Evolutionary conservation across 2,797 vertebrate species (phyloP), one percentile per base, ranked within the genome.

Genomic region (Smutsia temminckii): DNA sequence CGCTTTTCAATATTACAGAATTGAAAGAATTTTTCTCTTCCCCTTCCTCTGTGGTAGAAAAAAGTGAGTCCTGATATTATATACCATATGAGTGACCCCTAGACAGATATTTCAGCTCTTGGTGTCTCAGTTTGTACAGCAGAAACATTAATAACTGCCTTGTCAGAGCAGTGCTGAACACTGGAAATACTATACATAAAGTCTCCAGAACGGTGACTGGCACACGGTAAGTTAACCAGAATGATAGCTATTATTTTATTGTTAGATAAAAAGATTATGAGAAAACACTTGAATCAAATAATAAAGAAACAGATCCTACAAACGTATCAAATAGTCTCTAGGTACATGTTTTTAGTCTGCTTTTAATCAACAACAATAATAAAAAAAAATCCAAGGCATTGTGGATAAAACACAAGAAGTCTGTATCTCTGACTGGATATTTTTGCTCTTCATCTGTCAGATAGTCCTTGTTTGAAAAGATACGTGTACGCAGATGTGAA

Each of bases 401-500:
- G 46, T 20, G 3, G 66, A 17, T 85, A 87, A 93, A 94, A 81
- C n/a, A 49, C 25, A 68, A 51, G 23, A 27, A 68, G n/a, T 37
- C 75, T 66, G 27, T 17, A 40, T 90, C 16, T 46, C 51, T 89
- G 84, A 40, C 20, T 74, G 53, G 61, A 8, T 75, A 11, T 40
- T 81, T 95, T 93, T 87, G 11, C 29, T 93, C 68, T 92, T 85
- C 34, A 16, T 95, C 25, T 83, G 59, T 90, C 71, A 66, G 77
- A 86, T 23, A 69, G 18, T 77, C 66, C 69, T 94, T 92, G 61
- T 96, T 91, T 94, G 91, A 84, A 94, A 98, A 96, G 96, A 97
- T 98, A 96, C 95, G 95, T 95, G 92, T 97, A 86, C 95, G 93
- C 91, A 94, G 96, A 96, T 97, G 97, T 96, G 94, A 98, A 95